Base-by-base conservation (phyloP, 1,140 invertebrate genomes). In the Drosophila nikananu region DNA sequence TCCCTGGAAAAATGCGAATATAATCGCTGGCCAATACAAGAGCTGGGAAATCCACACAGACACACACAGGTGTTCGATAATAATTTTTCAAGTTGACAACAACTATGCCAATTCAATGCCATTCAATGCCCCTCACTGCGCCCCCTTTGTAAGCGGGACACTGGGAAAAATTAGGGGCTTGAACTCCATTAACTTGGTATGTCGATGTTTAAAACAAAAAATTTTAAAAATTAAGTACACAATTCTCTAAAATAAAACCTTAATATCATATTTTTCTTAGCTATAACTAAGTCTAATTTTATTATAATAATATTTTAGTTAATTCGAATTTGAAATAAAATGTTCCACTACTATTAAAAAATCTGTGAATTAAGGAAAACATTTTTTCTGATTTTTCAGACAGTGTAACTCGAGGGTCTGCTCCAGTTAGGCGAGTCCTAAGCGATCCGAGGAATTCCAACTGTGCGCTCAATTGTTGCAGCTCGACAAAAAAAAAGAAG, bases 31-130 rank as follows among this genome's bases (percentile, higher is more conserved):
- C 44, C 13, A 72, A 52, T 60, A 51, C 70, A 73, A 19, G 15
- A 72, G 37, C 67, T 51, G 52, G 23, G n/a, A 39, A 39, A 37
- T 71, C 49, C 57, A 48, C 57, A 64, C 79, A 64, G 32, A 62
- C 61, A 81, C 39, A 81, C 86, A 84, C 86, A 90, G 86, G 86
- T 90, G 86, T 90, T 84, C 86, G 78, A 77, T 90, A 90, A 89
- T 89, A 83, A 89, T 90, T 89, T 89, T 79, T 79, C 74, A 83
- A 81, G 77, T 77, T 61, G 66, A 64, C 68, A 68, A 86, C 73
- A 81, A 81, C 70, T 82, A 86, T 77, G 70, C 49, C 51, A 73
- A 72, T 60, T 72, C 70, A 60, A 72, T 61, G 54, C 46, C 67
- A 67, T 51, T 27, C 61, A 48, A 21, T 17, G n/a, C 49, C 67